These are phyloP conservation scores for Andrena fulva DNA, from an alignment of 2,888 invertebrate genomes.

Conservation along the genomic window DNA sequence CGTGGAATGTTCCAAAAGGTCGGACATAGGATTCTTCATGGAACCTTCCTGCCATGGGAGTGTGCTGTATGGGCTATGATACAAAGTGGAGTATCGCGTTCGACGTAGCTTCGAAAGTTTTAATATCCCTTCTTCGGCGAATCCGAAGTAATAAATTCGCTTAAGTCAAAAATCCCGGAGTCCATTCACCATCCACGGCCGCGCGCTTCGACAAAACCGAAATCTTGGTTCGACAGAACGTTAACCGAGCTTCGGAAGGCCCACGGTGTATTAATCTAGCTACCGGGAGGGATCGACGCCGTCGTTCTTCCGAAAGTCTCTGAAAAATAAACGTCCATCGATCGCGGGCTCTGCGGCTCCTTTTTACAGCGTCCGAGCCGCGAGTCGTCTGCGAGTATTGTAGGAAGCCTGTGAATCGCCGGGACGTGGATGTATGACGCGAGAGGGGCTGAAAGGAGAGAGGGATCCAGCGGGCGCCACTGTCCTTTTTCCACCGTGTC, in stretches of 20 bases:
- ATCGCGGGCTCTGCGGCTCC: conserved; percentile 29
- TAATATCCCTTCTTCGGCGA: too few relatives aligned
- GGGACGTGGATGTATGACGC: conserved; percentile 25
- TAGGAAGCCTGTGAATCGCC: conserved; percentile 24
- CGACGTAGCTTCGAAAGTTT: too few relatives aligned
- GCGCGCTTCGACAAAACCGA: too few relatives aligned
- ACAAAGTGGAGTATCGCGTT: too few relatives aligned
- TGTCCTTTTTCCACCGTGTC: conserved; percentile 17
- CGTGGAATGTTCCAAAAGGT: too few relatives aligned
- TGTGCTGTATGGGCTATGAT: too few relatives aligned
- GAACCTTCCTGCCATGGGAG: too few relatives aligned
- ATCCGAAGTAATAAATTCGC: too few relatives aligned
- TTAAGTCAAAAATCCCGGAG: too few relatives aligned
- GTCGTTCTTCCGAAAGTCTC: neutral
- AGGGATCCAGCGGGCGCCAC: neutral
- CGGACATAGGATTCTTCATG: too few relatives aligned
- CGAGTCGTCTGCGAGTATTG: neutral
- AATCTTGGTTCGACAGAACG: too few relatives aligned
- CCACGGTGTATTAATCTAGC: conserved; percentile 26
- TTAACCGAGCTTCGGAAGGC: neutral
- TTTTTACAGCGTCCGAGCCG: conserved; percentile 18
- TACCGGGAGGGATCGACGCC: neutral
- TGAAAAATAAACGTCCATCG: conserved; percentile 50
- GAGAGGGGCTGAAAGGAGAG: neutral
- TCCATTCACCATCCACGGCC: too few relatives aligned